Conservation (phyloP, 2,113 vertebrate genomes). For the Nestor notabilis region DNA sequence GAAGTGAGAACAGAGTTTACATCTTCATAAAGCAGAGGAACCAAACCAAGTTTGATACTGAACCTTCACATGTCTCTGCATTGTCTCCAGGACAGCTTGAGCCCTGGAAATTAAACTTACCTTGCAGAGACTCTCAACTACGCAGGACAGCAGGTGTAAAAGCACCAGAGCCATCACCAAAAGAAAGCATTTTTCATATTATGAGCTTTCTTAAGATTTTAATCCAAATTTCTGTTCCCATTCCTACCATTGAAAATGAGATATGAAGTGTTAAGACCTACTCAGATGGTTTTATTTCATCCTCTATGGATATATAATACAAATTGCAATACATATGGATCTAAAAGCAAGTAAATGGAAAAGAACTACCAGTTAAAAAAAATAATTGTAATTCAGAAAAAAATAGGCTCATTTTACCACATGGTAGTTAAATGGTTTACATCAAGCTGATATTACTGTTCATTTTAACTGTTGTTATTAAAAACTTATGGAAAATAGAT, state of each 20-base stretch:
- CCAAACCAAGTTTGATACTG: background rate
- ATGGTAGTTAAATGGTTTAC: background rate
- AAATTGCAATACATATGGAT: background rate
- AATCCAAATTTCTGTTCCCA: background rate
- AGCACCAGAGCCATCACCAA: background rate
- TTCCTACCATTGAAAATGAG: background rate
- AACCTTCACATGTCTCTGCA: background rate
- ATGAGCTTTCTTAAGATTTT: background rate
- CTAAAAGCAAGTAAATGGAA: background rate
- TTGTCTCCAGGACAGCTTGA: background rate
- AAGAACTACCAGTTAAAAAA: background rate
- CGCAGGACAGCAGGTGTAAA: background rate
- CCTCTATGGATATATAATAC: background rate
- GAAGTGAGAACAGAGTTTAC: background rate
- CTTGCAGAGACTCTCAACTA: background rate
- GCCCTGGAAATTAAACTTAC: background rate
- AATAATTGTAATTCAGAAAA: background rate
- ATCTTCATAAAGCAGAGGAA: background rate
- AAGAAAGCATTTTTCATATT: background rate
- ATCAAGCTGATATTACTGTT: background rate
- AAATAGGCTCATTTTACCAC: background rate
- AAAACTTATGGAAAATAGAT: constrained; percentile 6
- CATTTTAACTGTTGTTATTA: background rate
- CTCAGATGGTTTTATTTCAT: constrained; percentile 25
- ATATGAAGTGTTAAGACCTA: background rate